Percentiles rank a stretch among this genome's conserved stretches.
Evolutionary conservation across 2,888 invertebrate genomes (phyloP).

Genomic region (Cephus nigrinus): DNA sequence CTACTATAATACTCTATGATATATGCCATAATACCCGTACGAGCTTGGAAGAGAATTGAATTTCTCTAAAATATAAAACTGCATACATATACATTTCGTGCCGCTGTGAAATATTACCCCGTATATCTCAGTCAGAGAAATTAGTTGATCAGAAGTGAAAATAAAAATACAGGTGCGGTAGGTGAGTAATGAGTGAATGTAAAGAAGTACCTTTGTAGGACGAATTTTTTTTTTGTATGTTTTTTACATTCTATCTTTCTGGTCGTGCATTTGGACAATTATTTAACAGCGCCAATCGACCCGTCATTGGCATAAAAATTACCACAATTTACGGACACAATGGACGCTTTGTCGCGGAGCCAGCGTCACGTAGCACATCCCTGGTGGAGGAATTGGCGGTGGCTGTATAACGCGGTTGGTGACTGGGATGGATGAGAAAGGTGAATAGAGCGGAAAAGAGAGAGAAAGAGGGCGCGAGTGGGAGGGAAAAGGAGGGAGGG

Average conservation of each 20-base stretch:
- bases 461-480: no score
- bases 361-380: slow-evolving; percentile 12
- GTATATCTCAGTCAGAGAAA: background rate
- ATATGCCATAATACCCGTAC: background rate
- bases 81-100: background rate
- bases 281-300: slow-evolving; percentile 8
- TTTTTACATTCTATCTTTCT: background rate
- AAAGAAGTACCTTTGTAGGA: background rate
- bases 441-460: background rate
- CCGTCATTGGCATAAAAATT: slow-evolving; percentile 36
- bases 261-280: background rate
- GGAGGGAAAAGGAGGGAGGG: no score
- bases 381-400: background rate
- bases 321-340: slow-evolving; percentile 41
- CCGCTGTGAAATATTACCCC: background rate
- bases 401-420: background rate
- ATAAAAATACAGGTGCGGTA: background rate
- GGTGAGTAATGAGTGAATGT: background rate
- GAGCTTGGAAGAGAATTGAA: background rate
- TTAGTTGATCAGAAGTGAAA: background rate
- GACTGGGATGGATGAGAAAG: background rate
- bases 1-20: background rate
- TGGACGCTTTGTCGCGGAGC: slow-evolving; percentile 30
- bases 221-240: background rate
- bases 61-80: background rate